Base-by-base conservation (phyloP, 2,113 vertebrate species). In the Myotis yumanensis region DNA sequence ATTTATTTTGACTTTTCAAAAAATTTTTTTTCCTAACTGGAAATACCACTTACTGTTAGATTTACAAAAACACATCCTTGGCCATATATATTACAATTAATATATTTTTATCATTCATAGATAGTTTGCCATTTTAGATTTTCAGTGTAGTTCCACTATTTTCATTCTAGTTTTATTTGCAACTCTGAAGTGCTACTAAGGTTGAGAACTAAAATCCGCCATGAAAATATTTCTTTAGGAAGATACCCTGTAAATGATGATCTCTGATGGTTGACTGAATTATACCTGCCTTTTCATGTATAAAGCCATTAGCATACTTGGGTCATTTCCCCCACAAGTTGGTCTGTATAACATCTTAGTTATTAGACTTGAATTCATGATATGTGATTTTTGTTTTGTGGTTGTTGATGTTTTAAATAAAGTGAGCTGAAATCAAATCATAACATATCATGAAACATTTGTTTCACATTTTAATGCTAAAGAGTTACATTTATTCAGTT, bases 361-460 rank as follows among this genome's bases (percentile, higher is more conserved):
- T 87, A 72, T 51, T 69, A 46, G 30, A 23, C 16, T 93, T 72
- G 7, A 87, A 90, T 88, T 59, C 43, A 23, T 68, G 23, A 22
- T 11, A 3, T 18, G 35, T 69, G 25, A 11, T n/a, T 46, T 89
- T 73, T 66, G 51, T 94, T 87, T 77, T 79, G n/a, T 40, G 64
- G 20, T 52, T 71, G 37, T 80, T 75, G 7, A 28, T 35, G 71
- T 40, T 80, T 97, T 92, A 95, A 87, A 84, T 92, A 92, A 76
- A 92, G 11, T 75, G 79, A 79, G 64, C 40, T 5, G 9, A 35
- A 92, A 57, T 32, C 30, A 64, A 75, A 75, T 77, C 1, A 2
- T n/a, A 59, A 30, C 3, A 6, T 32, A 46, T 71, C 14, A 43
- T 69, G 54, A 22, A 57, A 43, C 46, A 79, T 68, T 91, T 52